Percentiles rank a stretch among this genome's conserved stretches.
Conservation (phyloP, 2,888 invertebrate species). For the Drosophila emarginata region DNA sequence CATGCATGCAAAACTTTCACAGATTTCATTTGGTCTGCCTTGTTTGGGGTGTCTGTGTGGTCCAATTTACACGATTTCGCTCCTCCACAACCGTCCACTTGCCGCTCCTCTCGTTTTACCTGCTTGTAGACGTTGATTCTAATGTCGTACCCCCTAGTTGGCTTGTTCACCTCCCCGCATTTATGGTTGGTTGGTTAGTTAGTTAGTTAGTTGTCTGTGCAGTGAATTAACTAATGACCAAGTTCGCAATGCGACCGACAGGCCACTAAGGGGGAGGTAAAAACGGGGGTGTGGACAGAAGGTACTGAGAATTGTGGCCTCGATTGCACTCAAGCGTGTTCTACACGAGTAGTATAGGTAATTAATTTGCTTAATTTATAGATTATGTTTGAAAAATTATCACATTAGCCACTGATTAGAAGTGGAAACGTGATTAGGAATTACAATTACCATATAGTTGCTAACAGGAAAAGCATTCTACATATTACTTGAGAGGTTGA, state of each 20-base stretch:
- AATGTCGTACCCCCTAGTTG: constrained; percentile 36
- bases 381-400: constrained; percentile 40
- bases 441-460: neutral
- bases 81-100: constrained; percentile 48
- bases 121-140: constrained; percentile 49
- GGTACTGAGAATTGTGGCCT: constrained; percentile 26
- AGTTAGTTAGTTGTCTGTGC: constrained; percentile 51
- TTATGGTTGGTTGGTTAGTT: constrained; percentile 63
- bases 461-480: neutral
- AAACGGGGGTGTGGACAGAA: neutral
- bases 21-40: constrained; percentile 23
- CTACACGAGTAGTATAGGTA: constrained; percentile 42
- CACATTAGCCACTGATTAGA: constrained; percentile 22
- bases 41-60: constrained; percentile 66
- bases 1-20: constrained; percentile 44
- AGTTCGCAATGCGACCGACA: constrained; percentile 35
- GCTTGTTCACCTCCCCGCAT: constrained; percentile 37
- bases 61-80: constrained; percentile 78
- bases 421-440: neutral
- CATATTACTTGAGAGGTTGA: too few species aligned
- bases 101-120: constrained; percentile 25
- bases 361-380: constrained; percentile 60
- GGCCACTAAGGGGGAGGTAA: neutral
- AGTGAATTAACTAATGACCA: constrained; percentile 77
- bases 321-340: constrained; percentile 47